Evolutionary conservation across 2,113 vertebrate species (phyloP).

Genomic region (Psilopogon haemacephalus): DNA sequence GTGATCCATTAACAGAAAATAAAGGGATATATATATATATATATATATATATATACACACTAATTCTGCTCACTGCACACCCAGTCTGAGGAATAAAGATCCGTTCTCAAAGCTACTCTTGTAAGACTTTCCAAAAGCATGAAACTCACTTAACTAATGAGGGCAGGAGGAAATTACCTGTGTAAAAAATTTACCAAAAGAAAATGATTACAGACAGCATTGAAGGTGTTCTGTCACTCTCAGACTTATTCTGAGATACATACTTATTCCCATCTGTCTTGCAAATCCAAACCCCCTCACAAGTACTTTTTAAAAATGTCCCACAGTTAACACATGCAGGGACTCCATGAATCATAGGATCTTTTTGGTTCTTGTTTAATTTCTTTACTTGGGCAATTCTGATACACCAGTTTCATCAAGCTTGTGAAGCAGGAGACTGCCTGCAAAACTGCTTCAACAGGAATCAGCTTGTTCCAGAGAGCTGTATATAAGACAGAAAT

Average conservation of each 20-base stretch:
- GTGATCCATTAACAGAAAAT: neutral
- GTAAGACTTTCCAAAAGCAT: neutral
- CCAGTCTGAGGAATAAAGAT: neutral
- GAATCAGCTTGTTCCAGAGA: constrained; percentile 16
- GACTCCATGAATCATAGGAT: neutral
- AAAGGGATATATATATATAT: neutral
- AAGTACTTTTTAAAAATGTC: neutral
- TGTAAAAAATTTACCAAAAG: neutral
- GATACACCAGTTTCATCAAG: neutral
- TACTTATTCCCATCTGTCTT: neutral
- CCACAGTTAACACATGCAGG: neutral
- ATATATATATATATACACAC: neutral
- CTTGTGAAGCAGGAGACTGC: neutral
- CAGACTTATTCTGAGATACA: neutral
- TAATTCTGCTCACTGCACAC: neutral
- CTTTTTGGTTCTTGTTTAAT: constrained; percentile 48
- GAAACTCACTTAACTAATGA: neutral
- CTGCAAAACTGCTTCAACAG: neutral
- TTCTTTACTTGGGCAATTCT: neutral
- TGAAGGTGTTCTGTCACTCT: neutral
- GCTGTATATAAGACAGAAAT: neutral
- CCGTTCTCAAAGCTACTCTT: neutral
- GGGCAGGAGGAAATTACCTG: neutral
- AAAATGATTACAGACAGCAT: constrained; percentile 4
- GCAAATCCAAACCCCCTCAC: neutral